phyloP scores from a whole-genome alignment of 2,888 invertebrate species.

The Drosophila borborema region DNA sequence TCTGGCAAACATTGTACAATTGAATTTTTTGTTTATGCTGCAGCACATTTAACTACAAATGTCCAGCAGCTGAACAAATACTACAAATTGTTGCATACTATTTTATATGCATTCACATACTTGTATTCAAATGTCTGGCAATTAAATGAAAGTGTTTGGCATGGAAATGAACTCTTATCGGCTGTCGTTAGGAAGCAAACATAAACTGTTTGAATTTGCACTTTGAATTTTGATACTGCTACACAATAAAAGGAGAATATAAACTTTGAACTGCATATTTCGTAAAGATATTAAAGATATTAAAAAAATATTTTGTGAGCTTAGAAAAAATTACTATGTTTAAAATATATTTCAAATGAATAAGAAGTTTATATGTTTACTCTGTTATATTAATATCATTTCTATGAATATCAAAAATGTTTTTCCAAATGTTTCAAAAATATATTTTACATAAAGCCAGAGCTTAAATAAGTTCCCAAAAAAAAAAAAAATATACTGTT shows the following conservation, averaged over 20 bases:
- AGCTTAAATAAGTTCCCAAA: background rate
- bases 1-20: conserved; percentile 26
- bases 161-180: background rate
- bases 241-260: background rate
- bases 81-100: conserved; percentile 13
- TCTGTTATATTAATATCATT: no score
- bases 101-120: background rate
- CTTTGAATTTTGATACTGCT: conserved; percentile 7
- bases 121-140: conserved; percentile 19
- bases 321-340: no score
- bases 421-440: background rate
- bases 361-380: no score
- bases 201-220: conserved; percentile 30
- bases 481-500: conserved; percentile 12
- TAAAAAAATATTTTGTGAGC: no score
- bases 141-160: conserved; percentile 33
- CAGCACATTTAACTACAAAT: conserved; percentile 18
- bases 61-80: conserved; percentile 61
- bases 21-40: conserved; percentile 4
- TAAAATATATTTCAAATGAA: no score
- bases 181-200: background rate
- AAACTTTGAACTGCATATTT: background rate
- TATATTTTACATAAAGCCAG: background rate
- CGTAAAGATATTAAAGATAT: no score
- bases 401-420: no score